Percentiles rank a stretch among this genome's conserved stretches.
Conservation (phyloP, 2,797 vertebrate genomes). For the Eidolon dupreanum region DNA sequence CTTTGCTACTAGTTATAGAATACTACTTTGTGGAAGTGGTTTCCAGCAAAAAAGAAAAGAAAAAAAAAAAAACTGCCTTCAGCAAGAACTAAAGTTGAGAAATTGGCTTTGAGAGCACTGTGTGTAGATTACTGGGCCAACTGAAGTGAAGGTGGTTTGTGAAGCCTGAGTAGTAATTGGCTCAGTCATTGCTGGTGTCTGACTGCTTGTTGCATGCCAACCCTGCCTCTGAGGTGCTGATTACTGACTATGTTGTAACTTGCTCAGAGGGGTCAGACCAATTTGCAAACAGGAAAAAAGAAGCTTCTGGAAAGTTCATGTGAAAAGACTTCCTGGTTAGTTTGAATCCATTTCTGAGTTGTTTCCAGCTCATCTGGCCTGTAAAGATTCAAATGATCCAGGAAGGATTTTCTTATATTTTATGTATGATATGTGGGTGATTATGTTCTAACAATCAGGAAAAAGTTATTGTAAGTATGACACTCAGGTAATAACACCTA, state of each 20-base stretch:
- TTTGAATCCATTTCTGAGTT: conserved; percentile 2
- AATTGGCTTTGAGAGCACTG: conserved; percentile 48
- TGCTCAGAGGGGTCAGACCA: conserved; percentile 29
- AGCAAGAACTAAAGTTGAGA: background rate
- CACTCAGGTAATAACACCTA: background rate
- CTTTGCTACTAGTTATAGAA: background rate
- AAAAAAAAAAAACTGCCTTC: background rate
- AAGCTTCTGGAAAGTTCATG: background rate
- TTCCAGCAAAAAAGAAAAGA: conserved; percentile 48
- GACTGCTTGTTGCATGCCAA: background rate
- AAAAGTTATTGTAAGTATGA: too few species aligned
- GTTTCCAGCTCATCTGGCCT: background rate
- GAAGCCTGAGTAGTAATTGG: conserved; percentile 58
- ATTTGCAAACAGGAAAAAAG: conserved; percentile 50
- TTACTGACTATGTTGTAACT: conserved; percentile 57
- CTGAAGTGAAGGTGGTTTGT: conserved; percentile 55
- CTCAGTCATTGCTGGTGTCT: conserved; percentile 60
- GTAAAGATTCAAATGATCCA: background rate
- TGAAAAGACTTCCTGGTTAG: conserved; percentile 2
- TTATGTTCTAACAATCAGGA: background rate
- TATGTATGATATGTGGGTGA: background rate
- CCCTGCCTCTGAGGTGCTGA: conserved; percentile 55
- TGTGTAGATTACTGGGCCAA: background rate
- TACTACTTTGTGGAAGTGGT: conserved; percentile 38
- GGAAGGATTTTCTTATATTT: background rate